Evolutionary conservation across 92 coral and sea anemone species (phyloP), one percentile per base, ranked within the genome.

Genomic region (Palythoa caribaeorum): DNA sequence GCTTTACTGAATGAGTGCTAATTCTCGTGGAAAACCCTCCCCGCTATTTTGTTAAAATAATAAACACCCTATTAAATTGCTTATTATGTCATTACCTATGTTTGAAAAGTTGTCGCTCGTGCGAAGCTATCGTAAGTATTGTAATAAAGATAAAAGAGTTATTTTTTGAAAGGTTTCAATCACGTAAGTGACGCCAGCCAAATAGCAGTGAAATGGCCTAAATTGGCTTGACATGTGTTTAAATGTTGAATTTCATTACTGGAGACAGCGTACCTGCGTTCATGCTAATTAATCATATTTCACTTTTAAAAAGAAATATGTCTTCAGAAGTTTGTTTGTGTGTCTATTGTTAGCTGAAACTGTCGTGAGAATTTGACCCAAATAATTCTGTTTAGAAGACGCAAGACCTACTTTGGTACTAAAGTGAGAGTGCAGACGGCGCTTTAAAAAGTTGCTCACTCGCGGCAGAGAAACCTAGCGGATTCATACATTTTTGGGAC

Each of bases 291-390:
- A 66, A 81, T 69, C 75, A 81, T 81, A 53, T 66, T 63, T 53
- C 86, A 81, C 86, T 81, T 44, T 44, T 44, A 15, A 65, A 40
- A 81, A 81, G 74, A 51, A 81, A 71, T 71, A 39, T 81, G 86
- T 66, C 76, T 81, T 81, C 14, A 10, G 62, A 60, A 81, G 47
- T 81, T 79, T 81, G 86, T 81, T 79, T 79, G 47, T 81, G 71
- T 6, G 37, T 9, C 86, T 21, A 81, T 81, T 81, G 86, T 81
- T 81, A 76, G 28, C 62, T 65, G 86, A 11, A 16, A 71, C 44
- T 47, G 39, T 51, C 60, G 20, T 47, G 86, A 47, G 86, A 65
- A 81, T 65, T 81, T 81, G 66, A 81, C 65, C 86, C 86, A 81
- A 71, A 54, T 37, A 66, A 38, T 44, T 47, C 66, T 0, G 28